These are phyloP conservation scores for Microhierax caerulescens DNA, from an alignment of 2,797 vertebrate species.

Conservation along the genomic window DNA sequence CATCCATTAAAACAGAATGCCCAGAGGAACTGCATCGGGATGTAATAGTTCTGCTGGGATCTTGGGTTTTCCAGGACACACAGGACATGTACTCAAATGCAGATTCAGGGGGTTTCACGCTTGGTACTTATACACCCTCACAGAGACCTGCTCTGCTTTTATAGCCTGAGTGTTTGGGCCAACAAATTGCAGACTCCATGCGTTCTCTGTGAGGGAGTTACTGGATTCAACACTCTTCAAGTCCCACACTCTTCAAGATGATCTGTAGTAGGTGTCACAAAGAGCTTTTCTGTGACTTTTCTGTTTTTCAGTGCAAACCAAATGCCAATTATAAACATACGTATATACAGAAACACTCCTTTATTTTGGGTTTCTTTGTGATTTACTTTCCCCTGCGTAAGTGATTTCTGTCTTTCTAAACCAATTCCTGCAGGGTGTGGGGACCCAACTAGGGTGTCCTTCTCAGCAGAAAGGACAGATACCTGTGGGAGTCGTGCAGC, in stretches of 20 bases:
- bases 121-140: background rate
- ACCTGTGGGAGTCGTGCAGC: background rate
- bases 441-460: background rate
- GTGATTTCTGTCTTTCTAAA: background rate
- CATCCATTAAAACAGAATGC: background rate
- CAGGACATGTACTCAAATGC: background rate
- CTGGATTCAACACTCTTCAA: background rate
- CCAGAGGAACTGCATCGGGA: background rate
- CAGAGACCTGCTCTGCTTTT: background rate
- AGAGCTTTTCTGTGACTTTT: background rate
- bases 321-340: background rate
- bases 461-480: conserved; percentile 7
- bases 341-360: background rate
- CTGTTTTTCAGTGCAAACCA: background rate
- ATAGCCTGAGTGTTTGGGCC: background rate
- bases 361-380: background rate
- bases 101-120: background rate
- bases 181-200: background rate
- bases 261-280: background rate
- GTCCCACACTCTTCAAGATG: background rate
- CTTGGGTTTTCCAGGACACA: background rate
- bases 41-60: background rate
- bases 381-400: background rate
- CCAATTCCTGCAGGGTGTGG: background rate
- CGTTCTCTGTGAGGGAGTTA: background rate